Evolutionary conservation across 64 coral and sea anemone species (phyloP), one percentile per base, ranked within the genome.

Genomic region (Porites australiensis): DNA sequence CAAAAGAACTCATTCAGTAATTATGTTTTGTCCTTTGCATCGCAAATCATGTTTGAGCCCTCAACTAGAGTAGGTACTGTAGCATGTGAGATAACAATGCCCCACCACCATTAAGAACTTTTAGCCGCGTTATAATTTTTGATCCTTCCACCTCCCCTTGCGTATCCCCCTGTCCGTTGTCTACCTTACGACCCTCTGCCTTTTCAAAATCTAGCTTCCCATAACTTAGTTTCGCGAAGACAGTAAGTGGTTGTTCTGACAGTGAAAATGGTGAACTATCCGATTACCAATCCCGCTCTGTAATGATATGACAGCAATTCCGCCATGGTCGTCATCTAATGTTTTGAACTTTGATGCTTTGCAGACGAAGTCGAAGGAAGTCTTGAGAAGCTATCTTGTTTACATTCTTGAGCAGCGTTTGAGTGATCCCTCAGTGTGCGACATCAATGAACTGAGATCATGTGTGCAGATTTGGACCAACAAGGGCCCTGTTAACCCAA

Each of bases 391-490:
- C 51, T 98, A 98, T 46, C 55, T 98, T 2, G 73, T 86, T 3
- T 98, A 94, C 83, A 92, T 98, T 15, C 77, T 92, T 20, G 93
- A 69, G 20, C 77, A 98, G 50, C 72, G 70, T 45, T 60, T 91
- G 10, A 46, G 60, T 20, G 93, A 98, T 44, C 75, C 68, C 45
- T 71, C 50, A 16, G 65, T 94, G 14, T 98, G 96, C 89, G 83
- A 94, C 54, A 69, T 98, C 70, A 61, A 92, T 18, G 92, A 98
- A 79, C 61, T 98, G 46, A 94, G 91, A 76, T 73, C 70, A 47
- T 98, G 89, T 65, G 92, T 86, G 44, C 72, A 62, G 64, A 80
- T 98, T 49, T 14, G 92, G 21, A 98, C 96, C 20, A 98, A 94
- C 92, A 98, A 94, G 47, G 96, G 93, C 6, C 61, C 69, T 27